Percentiles rank a stretch among this genome's conserved stretches.
These are phyloP conservation scores for Python bivittatus DNA, from an alignment of 2,113 vertebrate species.

Conservation along the genomic window DNA sequence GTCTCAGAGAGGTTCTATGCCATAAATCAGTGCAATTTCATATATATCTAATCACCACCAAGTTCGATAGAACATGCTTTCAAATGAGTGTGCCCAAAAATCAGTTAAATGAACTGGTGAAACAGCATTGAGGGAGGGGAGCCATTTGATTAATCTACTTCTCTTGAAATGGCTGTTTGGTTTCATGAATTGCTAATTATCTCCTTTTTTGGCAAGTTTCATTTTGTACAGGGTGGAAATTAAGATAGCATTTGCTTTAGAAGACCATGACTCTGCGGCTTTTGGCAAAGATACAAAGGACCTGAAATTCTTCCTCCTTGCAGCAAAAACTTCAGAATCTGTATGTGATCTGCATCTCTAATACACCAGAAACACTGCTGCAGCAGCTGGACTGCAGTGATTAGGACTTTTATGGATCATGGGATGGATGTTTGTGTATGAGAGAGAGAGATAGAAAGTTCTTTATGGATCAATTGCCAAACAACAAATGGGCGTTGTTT, in stretches of 20 bases:
- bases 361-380: not conserved
- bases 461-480: not conserved
- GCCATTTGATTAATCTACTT: not conserved
- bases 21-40: not conserved
- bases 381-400: not conserved
- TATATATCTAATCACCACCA: not conserved
- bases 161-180: not conserved
- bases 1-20: not conserved
- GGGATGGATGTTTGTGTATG: not conserved
- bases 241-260: no score
- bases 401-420: not conserved
- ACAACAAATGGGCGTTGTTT: not conserved
- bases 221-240: not conserved
- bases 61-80: not conserved
- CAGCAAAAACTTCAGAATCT: not conserved
- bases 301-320: not conserved
- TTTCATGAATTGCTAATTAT: not conserved
- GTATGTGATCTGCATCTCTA: not conserved
- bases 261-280: not conserved
- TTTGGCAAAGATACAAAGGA: not conserved
- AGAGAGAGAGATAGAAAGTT: no score
- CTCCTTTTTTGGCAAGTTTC: not conserved
- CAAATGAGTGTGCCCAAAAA: not conserved
- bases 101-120: not conserved
- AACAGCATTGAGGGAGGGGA: not conserved